Conservation (phyloP, 2,888 invertebrate genomes). For the Timema cristinae region DNA sequence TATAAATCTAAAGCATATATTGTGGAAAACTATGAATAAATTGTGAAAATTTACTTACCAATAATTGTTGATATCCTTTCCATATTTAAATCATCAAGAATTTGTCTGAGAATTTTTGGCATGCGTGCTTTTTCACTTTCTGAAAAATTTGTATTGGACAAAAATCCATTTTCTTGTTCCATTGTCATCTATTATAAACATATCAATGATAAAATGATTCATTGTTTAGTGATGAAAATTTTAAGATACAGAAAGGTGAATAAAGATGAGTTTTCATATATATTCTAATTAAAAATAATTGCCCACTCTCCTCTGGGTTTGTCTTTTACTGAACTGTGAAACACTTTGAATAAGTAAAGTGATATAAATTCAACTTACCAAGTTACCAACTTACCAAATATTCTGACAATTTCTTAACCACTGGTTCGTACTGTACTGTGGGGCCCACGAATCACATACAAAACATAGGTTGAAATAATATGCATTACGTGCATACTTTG, state of each 20-base stretch:
- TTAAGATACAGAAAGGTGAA: no score
- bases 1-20: no score
- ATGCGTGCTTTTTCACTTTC: slow-evolving; percentile 61
- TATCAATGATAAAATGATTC: no score
- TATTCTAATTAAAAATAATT: no score
- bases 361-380: no score
- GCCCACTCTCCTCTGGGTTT: no score
- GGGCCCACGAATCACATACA: slow-evolving; percentile 84
- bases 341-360: no score
- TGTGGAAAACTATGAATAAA: no score
- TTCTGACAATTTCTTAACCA: slow-evolving; percentile 89
- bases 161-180: slow-evolving; percentile 81
- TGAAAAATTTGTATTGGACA: slow-evolving; percentile 57
- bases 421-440: slow-evolving; percentile 89
- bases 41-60: slow-evolving; percentile 46
- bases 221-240: no score
- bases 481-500: slow-evolving; percentile 89
- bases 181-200: slow-evolving; percentile 59
- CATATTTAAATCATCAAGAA: slow-evolving; percentile 76
- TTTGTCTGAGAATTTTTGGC: slow-evolving; percentile 70
- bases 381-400: slow-evolving; percentile 61
- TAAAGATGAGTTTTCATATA: no score
- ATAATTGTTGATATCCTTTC: slow-evolving; percentile 71
- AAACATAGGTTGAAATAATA: slow-evolving; percentile 94
- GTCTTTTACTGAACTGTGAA: no score